Conservation (phyloP, 1,140 invertebrate species). For the Patella vulgata region DNA sequence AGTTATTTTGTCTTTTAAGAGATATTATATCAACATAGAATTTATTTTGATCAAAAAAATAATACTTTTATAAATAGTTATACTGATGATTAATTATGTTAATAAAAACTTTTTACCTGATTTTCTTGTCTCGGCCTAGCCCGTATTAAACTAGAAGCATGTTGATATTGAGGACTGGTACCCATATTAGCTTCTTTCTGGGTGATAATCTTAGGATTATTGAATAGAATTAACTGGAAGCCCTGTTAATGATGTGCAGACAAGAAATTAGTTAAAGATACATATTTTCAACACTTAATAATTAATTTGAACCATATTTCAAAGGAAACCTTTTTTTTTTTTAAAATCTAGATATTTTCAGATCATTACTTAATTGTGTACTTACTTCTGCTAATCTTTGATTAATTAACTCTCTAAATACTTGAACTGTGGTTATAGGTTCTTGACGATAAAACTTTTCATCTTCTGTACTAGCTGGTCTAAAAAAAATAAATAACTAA, state of each 20-base stretch:
- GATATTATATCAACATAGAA: too few relatives aligned
- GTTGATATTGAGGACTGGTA: conserved; percentile 45
- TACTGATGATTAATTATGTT: too few relatives aligned
- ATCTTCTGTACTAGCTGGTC: conserved; percentile 44
- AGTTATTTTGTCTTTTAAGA: too few relatives aligned
- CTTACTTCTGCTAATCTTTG: conserved; percentile 58
- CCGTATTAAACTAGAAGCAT: conserved; percentile 29
- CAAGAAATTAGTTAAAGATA: too few relatives aligned
- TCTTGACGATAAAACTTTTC: conserved; percentile 51
- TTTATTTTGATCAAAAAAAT: too few relatives aligned
- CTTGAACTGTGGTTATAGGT: conserved; percentile 52
- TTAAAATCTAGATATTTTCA: too few relatives aligned
- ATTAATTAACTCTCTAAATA: conserved; percentile 62
- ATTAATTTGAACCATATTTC: background rate
- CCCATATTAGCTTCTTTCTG: conserved; percentile 64
- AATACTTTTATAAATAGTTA: too few relatives aligned
- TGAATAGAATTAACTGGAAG: conserved; percentile 79
- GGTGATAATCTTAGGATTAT: conserved; percentile 38
- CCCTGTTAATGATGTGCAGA: conserved; percentile 74
- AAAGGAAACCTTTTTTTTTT: background rate
- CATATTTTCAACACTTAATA: too few relatives aligned
- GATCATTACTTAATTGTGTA: too few relatives aligned
- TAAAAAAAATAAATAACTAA: conserved; percentile 21
- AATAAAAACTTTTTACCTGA: too few relatives aligned
- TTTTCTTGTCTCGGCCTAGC: conserved; percentile 30